A percentile compares a stretch with the other conserved stretches of the same genome.
Evolutionary conservation across 2,113 vertebrate genomes (phyloP).

Genomic region (Catharus fuscescens): DNA sequence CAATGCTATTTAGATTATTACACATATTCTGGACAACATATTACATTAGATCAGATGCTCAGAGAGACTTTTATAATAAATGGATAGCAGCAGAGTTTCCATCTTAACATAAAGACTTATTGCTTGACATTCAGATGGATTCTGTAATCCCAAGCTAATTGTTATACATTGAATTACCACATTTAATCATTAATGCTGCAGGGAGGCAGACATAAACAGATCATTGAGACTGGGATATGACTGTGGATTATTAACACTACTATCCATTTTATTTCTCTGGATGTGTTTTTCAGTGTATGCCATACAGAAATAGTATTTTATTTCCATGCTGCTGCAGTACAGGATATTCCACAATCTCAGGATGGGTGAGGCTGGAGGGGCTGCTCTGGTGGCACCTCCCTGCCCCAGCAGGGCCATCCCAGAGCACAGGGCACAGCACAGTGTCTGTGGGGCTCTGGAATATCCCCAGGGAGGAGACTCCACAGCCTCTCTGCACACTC

Average conservation of each 20-base stretch:
- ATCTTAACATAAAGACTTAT: conserved; percentile 27
- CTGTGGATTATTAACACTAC: neutral
- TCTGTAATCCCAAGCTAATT: conserved; percentile 55
- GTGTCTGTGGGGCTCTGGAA: neutral
- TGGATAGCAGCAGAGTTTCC: conserved; percentile 36
- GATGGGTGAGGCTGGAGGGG: neutral
- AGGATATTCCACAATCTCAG: accelerated
- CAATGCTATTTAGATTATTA: conserved; percentile 45
- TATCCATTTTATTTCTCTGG: conserved; percentile 28
- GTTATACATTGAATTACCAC: conserved; percentile 43
- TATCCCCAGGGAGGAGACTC: neutral
- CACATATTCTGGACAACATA: conserved; percentile 18
- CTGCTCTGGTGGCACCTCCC: neutral
- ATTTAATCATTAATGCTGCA: conserved; percentile 56
- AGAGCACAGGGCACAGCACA: neutral
- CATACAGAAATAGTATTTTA: neutral
- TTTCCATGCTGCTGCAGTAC: neutral
- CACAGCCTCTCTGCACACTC: no score
- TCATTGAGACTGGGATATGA: neutral
- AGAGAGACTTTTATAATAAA: conserved; percentile 46
- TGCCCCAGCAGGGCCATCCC: neutral
- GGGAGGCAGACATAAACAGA: conserved; percentile 46
- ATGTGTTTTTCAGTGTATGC: neutral
- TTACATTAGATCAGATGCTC: conserved; percentile 35
- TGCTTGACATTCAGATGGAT: conserved; percentile 42